Base-by-base conservation (phyloP, 1,140 invertebrate species). In the Eufriesea mexicana region DNA sequence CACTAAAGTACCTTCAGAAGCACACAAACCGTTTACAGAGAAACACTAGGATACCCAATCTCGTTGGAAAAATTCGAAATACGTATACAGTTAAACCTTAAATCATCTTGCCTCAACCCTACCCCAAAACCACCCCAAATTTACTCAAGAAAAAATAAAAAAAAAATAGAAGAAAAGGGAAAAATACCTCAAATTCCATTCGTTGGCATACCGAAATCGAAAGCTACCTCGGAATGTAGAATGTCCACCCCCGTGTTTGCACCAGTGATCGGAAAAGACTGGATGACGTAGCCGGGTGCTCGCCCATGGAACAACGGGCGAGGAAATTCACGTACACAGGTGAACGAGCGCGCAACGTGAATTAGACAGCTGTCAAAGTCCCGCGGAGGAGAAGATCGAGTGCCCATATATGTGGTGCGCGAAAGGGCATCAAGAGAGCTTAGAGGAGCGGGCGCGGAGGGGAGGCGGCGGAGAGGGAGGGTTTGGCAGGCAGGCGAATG, bases 321-420 rank as follows among this genome's bases (percentile, higher is more conserved):
- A 66, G 87, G 74, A 88, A 89, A 89, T 86, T 59, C 84, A 83
- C 79, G 79, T 75, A 84, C 61, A 80, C 81, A 90, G 84, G 85
- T 87, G 84, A 88, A 84, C 86, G 76, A 79, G 82, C 70, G 85
- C 67, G 88, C 77, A 86, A 87, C 88, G 89, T 90, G 88, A 90
- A 88, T 88, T 90, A 89, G 89, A 90, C 89, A 90, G 89, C 89
- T 90, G 89, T 90, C 89, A 90, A 90, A 90, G 89, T 87, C 72
- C 84, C 83, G 86, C 86, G 88, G 67, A 77, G 81, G 89, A 82
- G 89, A 90, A 90, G 89, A 90, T 86, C 86, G 89, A 90, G 89
- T 88, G 86, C 71, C 81, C 89, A 88, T 90, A 90, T 90, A 89
- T 90, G 89, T 86, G 86, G 89, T 86, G 85, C 86, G 89, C 89